Base-by-base conservation (phyloP, 2,797 vertebrate genomes). In the Iguana delicatissima region DNA sequence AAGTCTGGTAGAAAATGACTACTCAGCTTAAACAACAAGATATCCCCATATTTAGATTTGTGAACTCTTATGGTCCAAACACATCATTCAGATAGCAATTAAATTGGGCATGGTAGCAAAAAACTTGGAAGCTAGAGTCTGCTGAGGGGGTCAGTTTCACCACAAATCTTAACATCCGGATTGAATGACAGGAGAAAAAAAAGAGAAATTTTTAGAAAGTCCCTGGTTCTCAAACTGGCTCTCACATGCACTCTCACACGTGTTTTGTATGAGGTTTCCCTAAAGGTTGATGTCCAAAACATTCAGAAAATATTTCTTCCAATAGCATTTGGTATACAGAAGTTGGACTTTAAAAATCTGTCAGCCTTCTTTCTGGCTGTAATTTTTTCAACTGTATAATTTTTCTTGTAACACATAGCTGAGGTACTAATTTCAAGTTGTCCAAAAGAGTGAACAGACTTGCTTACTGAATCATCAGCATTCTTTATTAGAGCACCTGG, bases 381-480 rank as follows among this genome's bases (percentile, higher is more conserved):
- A 80, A 89, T 93, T 20, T 42, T 42, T 57, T 69, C 32, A 35
- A 16, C 35, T 88, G 46, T 2, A 29, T 4, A 87, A 24, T 52
- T 90, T 32, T 82, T 90, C 62, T 80, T 82, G 20, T 83, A 67
- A 88, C 7, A 88, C 59, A 6, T 24, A 84, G 2, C 32, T 59
- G 32, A 29, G 79, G 24, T 42, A 69, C 69, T 85, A 55, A 84
- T 91, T 88, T 50, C 74, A 72, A 79, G 74, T 35, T 59, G 50
- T 52, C 83, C 16, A 18, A 92, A 80, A 73, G 22, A 42, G 0
- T 91, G 59, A 89, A 5, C 3, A 90, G 8, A 24, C 35, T 8
- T 94, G 2, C 42, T 89, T 94, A 80, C 32, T 38, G 32, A 86
- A 22, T 73, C 87, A 50, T 59, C 88, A 84, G 91, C 91, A 52